These are phyloP conservation scores for Cebus imitator DNA, from an alignment of 2,113 vertebrate genomes.

Conservation along the genomic window DNA sequence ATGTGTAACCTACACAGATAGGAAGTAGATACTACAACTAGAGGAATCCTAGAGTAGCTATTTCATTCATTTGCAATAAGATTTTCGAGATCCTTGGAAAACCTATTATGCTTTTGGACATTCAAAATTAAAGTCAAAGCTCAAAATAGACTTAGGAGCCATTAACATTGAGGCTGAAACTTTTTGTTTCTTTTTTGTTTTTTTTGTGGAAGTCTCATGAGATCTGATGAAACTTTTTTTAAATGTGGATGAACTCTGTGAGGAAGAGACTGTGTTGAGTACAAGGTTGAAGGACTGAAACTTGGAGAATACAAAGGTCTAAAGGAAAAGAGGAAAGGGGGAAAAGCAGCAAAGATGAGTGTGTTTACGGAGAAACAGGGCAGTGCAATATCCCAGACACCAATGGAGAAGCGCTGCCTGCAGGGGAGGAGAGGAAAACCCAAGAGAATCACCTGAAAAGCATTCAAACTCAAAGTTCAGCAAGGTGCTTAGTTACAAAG, in stretches of 20 bases:
- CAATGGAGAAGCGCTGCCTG: background rate
- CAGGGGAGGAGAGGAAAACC: background rate
- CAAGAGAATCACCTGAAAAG: background rate
- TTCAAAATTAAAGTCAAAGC: background rate
- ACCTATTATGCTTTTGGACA: background rate
- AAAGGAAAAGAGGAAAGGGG: background rate
- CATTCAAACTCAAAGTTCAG: background rate
- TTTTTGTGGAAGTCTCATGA: too few species aligned
- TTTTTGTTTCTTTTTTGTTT: background rate
- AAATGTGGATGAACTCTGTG: background rate
- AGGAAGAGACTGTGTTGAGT: background rate
- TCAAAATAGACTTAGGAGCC: background rate
- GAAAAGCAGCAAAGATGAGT: background rate
- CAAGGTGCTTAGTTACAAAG: background rate
- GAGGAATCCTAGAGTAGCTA: background rate
- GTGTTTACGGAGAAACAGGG: background rate
- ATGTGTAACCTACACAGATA: background rate
- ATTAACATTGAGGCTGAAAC: background rate
- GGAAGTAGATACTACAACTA: background rate
- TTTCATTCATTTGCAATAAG: background rate
- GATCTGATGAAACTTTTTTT: background rate
- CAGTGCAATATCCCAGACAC: background rate
- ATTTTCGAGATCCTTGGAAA: background rate
- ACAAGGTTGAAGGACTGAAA: background rate
- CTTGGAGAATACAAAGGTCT: background rate